These are phyloP conservation scores for Merluccius polli DNA, from an alignment of 2,797 vertebrate species.

Conservation along the genomic window DNA sequence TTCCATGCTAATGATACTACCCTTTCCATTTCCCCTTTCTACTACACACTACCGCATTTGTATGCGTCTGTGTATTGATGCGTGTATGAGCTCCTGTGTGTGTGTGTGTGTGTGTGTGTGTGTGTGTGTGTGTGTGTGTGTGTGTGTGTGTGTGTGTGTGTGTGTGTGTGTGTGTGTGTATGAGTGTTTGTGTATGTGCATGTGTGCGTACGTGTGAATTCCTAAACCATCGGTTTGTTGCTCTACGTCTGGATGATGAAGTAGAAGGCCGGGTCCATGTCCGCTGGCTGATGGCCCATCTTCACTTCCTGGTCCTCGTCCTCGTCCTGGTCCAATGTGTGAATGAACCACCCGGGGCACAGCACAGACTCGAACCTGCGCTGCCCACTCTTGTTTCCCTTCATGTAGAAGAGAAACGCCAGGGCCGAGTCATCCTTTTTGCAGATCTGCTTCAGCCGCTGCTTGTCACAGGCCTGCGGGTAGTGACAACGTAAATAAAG, in stretches of 20 bases:
- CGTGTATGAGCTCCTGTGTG: no score
- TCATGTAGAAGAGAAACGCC: constrained; percentile 76
- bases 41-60: neutral
- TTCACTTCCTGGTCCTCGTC: constrained; percentile 5
- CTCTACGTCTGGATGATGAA: constrained; percentile 41
- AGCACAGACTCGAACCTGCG: constrained; percentile 69
- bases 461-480: constrained; percentile 54
- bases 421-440: constrained; percentile 44
- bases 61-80: neutral
- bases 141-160: no score
- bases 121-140: neutral
- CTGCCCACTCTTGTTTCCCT: neutral
- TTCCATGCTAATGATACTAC: no score
- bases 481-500: neutral
- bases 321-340: constrained; percentile 25
- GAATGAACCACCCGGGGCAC: constrained; percentile 69
- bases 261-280: constrained; percentile 16
- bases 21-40: neutral
- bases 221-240: neutral
- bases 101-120: neutral
- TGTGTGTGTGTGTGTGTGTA: no score
- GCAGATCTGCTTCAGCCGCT: constrained; percentile 58
- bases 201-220: neutral
- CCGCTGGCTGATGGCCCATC: neutral
- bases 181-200: neutral